phyloP scores from a whole-genome alignment of 2,888 invertebrate species.

The Ichneumoninae sp. region DNA sequence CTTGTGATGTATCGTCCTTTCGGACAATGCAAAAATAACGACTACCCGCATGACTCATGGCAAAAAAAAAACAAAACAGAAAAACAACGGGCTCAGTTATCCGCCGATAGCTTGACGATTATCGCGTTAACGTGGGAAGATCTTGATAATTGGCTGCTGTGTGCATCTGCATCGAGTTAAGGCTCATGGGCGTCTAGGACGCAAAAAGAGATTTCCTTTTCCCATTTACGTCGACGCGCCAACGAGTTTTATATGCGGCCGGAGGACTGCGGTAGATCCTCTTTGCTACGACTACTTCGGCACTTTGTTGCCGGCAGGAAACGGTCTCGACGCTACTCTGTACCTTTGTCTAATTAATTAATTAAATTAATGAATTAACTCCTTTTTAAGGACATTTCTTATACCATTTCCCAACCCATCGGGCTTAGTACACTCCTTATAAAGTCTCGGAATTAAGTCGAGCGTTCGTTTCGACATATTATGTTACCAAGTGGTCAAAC shows the following conservation, averaged over 20 bases:
- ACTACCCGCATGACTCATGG: slow-evolving; percentile 42
- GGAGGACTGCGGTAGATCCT: slow-evolving; percentile 47
- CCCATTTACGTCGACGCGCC: slow-evolving; percentile 73
- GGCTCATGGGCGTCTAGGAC: slow-evolving; percentile 64
- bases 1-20: slow-evolving; percentile 49
- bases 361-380: slow-evolving; percentile 71
- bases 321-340: slow-evolving; percentile 40
- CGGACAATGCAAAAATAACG: slow-evolving; percentile 55
- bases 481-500: not conserved
- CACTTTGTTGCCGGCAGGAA: slow-evolving; percentile 47
- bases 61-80: slow-evolving; percentile 36
- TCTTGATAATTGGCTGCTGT: slow-evolving; percentile 64
- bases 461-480: not conserved
- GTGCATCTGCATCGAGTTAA: slow-evolving; percentile 71
- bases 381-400: slow-evolving; percentile 57
- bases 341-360: slow-evolving; percentile 57
- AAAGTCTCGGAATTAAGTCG: not conserved
- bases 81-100: slow-evolving; percentile 38
- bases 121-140: slow-evolving; percentile 75
- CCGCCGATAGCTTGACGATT: slow-evolving; percentile 62
- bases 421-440: not conserved
- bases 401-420: not conserved
- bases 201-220: slow-evolving; percentile 76
- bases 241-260: slow-evolving; percentile 63
- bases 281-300: slow-evolving; percentile 43